These are phyloP conservation scores for Sclerurus mexicanus DNA, from an alignment of 2,113 vertebrate genomes.

Conservation along the genomic window DNA sequence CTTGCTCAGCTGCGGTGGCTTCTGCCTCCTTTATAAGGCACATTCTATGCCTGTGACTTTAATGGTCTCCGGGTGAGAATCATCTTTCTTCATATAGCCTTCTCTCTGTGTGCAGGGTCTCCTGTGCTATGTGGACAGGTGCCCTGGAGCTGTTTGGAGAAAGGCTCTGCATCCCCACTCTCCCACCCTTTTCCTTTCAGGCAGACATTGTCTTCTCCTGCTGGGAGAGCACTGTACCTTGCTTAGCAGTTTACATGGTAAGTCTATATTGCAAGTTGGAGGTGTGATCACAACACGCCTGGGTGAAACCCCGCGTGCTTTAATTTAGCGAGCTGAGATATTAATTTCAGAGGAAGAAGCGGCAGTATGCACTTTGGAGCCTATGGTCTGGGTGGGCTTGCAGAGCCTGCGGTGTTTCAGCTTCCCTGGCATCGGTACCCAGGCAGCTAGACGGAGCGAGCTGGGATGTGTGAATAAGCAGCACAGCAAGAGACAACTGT, in stretches of 20 bases:
- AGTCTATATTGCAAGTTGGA: conserved; percentile 59
- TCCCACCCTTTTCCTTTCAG: not conserved
- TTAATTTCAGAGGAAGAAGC: conserved; percentile 55
- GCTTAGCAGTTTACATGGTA: conserved; percentile 61
- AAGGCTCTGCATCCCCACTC: not conserved
- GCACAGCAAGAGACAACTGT: not conserved
- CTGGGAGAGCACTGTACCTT: conserved; percentile 49
- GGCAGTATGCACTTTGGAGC: conserved; percentile 34
- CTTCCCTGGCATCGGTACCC: conserved; percentile 18
- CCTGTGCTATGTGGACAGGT: not conserved
- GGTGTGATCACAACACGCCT: conserved; percentile 62
- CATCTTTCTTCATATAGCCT: not conserved
- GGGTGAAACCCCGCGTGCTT: conserved; percentile 59
- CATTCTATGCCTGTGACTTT: not conserved
- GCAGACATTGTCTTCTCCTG: conserved; percentile 51
- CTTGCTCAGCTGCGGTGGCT: not conserved
- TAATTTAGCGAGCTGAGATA: conserved; percentile 65
- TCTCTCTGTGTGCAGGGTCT: rapidly evolving
- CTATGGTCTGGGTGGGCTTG: conserved; percentile 51
- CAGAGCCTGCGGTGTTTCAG: conserved; percentile 20
- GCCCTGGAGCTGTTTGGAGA: not conserved
- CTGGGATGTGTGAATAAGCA: conserved; percentile 45
- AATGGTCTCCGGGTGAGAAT: not conserved
- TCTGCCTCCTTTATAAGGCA: not conserved
- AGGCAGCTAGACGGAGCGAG: conserved; percentile 33